Evolutionary conservation across 2,113 vertebrate genomes (phyloP), one percentile per base, ranked within the genome.

Genomic region (Regulus satrapa): DNA sequence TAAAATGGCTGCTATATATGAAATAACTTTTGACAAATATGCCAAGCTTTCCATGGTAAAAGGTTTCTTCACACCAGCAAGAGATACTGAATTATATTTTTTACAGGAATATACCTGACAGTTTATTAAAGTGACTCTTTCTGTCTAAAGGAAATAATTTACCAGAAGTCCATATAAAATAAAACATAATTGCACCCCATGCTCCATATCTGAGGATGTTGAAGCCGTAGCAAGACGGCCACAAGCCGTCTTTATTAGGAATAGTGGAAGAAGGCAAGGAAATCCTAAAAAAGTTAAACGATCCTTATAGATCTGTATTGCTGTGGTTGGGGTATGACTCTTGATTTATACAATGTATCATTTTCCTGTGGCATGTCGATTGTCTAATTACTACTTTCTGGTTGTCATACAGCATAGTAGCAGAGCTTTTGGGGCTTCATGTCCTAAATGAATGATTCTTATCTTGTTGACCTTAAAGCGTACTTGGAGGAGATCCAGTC

Each of bases 401-500:
- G 28, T 28, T 31, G 31, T 76, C 12, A 11, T 52, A 12, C 5
- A 34, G 51, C 4, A 1, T 59, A 55, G 36, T 23, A 46, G 34
- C 45, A 20, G 23, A 19, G 26, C 3, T 82, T 46, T 12, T 10
- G 21, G 6, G 52, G 10, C 59, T 83, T 85, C 25, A 21, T 55
- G 19, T 84, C 54, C 49, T 84, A 16, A 38, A 24, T 52, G 13
- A 52, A 15, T 43, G n/a, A 4, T 51, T 68, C 26, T 87, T 58
- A 34, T 46, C 34, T 52, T 61, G 16, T 67, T 92, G 74, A 29
- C 46, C 45, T 31, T 14, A 2, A 48, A 99, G 99, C 99, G 0
- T 99, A 99, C 92, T 97, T 99, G 79, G 99, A 99, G 93, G 99
- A 99, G 98, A 98, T 99, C 79, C 99, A 99, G 97, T 99, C 99